Evolutionary conservation across 2,888 invertebrate species (phyloP).

Genomic region (Atethmia centrago): DNA sequence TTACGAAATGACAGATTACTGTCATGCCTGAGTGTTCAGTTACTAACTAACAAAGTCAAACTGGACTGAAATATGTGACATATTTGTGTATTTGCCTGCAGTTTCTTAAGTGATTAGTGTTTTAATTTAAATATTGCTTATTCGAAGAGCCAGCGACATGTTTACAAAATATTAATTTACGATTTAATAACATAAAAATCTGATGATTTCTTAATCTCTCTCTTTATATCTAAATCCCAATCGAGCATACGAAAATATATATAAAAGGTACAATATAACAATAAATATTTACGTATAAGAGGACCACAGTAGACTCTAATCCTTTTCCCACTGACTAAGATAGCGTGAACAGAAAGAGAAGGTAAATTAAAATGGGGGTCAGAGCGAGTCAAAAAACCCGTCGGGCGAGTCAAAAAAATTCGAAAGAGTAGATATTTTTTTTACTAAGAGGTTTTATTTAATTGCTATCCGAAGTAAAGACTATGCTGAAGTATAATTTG

Average conservation of each 20-base stretch:
- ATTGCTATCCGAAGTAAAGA: neutral
- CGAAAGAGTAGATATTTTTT: neutral
- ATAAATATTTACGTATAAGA: conserved; percentile 85
- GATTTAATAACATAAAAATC: too few species aligned
- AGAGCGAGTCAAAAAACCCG: neutral
- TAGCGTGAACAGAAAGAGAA: conserved; percentile 86
- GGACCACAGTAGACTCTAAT: conserved; percentile 86
- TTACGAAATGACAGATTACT: too few species aligned
- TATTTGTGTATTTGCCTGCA: too few species aligned
- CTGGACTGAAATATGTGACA: too few species aligned
- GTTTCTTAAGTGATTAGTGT: too few species aligned
- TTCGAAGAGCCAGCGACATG: too few species aligned
- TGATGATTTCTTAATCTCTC: too few species aligned
- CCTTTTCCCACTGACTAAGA: conserved; percentile 82
- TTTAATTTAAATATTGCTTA: too few species aligned
- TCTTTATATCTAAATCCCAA: conserved; percentile 20
- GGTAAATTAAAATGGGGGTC: conserved; percentile 62
- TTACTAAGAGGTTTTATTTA: neutral
- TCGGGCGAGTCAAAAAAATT: too few species aligned
- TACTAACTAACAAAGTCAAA: too few species aligned
- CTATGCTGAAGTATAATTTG: neutral
- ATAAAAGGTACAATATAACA: conserved; percentile 52
- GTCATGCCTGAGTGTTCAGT: too few species aligned
- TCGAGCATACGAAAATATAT: conserved; percentile 47
- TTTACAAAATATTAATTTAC: too few species aligned